Conservation (phyloP, 2,888 invertebrate genomes). For the Leptodirus hochenwartii region DNA sequence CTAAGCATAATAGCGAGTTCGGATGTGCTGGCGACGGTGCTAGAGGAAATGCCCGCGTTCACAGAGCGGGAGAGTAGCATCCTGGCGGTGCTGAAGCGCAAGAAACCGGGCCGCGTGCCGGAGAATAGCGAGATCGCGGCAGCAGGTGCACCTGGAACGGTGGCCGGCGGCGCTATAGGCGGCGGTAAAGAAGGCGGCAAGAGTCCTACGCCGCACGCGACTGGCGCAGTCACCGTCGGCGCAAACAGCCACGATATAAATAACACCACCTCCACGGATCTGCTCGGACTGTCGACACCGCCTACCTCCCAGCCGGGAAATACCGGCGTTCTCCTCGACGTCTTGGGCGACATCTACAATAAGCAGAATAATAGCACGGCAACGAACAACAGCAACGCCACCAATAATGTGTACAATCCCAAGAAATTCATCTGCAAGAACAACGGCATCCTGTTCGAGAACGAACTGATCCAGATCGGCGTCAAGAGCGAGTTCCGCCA, state of each 20-base stretch:
- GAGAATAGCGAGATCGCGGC: constrained; percentile 72
- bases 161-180: too few relatives aligned
- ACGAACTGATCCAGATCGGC: constrained; percentile 93
- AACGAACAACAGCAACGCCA: constrained; percentile 28
- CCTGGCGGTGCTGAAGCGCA: constrained; percentile 93
- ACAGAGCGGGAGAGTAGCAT: constrained; percentile 97
- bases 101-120: constrained; percentile 88
- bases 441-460: constrained; percentile 96
- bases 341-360: constrained; percentile 80
- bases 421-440: constrained; percentile 94
- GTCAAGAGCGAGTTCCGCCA: constrained; percentile 94
- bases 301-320: constrained; percentile 56
- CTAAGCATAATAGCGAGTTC: constrained; percentile 90
- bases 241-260: constrained; percentile 29
- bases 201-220: constrained; percentile 42
- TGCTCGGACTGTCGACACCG: constrained; percentile 77
- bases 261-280: constrained; percentile 51
- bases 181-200: constrained; percentile 73
- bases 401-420: constrained; percentile 62
- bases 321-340: constrained; percentile 72
- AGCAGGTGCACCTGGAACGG: too few relatives aligned
- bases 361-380: constrained; percentile 41
- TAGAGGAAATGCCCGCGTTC: constrained; percentile 99
- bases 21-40: constrained; percentile 92
- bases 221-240: too few relatives aligned